A percentile compares a stretch with the other conserved stretches of the same genome.
phyloP scores from a whole-genome alignment of 2,888 invertebrate species.

The Diplazon laetatorius region DNA sequence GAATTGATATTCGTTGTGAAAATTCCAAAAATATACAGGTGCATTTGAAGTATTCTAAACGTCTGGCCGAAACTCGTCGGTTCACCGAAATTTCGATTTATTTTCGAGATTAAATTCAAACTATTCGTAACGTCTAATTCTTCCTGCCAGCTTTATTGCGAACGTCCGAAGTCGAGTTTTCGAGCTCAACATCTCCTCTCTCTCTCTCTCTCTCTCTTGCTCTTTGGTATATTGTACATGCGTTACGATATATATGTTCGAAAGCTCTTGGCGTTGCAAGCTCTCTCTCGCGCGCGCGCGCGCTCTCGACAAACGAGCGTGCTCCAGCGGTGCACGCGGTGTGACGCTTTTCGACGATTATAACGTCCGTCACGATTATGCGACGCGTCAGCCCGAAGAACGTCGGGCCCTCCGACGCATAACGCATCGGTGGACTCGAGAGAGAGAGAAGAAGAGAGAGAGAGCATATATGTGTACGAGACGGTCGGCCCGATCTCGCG shows the following conservation, averaged over 20 bases:
- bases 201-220: neutral
- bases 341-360: conserved; percentile 80
- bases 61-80: conserved; percentile 60
- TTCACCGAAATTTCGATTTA: conserved; percentile 62
- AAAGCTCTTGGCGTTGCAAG: neutral
- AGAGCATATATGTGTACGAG: conserved; percentile 35
- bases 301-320: conserved; percentile 58
- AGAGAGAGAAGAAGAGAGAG: too few species aligned
- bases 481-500: conserved; percentile 13
- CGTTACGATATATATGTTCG: conserved; percentile 10
- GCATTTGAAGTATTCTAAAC: conserved; percentile 60
- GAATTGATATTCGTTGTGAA: conserved; percentile 57
- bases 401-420: conserved; percentile 65
- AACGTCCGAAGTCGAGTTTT: conserved; percentile 54
- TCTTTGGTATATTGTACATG: neutral
- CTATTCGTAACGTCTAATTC: conserved; percentile 67
- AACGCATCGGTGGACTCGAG: conserved; percentile 67
- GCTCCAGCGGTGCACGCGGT: conserved; percentile 71
- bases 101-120: conserved; percentile 67
- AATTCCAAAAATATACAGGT: conserved; percentile 64
- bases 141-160: conserved; percentile 66
- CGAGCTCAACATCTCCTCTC: neutral
- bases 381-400: conserved; percentile 75
- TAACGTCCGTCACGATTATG: conserved; percentile 80
- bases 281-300: conserved; percentile 8